A percentile compares a stretch with the other conserved stretches of the same genome.
These are phyloP conservation scores for Myiotriccus ornatus DNA, from an alignment of 2,797 vertebrate genomes.

Conservation along the genomic window DNA sequence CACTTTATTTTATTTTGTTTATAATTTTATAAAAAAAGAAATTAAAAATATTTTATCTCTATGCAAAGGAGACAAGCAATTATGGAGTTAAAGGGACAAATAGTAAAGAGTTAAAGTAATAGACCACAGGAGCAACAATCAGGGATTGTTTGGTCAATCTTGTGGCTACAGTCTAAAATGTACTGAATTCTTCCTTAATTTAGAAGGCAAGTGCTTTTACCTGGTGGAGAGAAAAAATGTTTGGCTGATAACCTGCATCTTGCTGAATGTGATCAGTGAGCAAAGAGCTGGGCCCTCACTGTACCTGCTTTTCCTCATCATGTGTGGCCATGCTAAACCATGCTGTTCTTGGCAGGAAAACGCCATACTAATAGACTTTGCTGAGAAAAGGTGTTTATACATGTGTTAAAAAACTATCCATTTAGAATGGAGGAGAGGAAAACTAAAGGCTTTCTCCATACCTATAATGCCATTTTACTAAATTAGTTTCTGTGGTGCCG, in stretches of 20 bases:
- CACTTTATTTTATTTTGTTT: background rate
- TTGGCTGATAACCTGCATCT: background rate
- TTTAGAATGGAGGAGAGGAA: background rate
- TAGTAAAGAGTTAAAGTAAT: background rate
- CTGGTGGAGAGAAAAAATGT: background rate
- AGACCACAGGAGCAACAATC: background rate
- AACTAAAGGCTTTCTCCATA: background rate
- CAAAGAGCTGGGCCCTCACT: background rate
- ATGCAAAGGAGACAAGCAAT: background rate
- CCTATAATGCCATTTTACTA: background rate
- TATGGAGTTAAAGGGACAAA: background rate
- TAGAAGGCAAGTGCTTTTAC: background rate
- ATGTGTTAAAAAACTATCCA: background rate
- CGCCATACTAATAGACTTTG: background rate
- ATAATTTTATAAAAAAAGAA: background rate
- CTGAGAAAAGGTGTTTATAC: background rate
- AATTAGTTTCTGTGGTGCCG: background rate
- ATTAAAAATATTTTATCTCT: background rate
- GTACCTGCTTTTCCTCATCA: background rate
- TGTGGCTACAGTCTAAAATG: background rate
- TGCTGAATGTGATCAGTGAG: background rate
- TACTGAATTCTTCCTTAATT: background rate
- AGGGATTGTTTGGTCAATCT: background rate
- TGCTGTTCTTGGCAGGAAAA: background rate
- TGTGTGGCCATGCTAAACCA: background rate